These are phyloP conservation scores for Pollenia labialis DNA, from an alignment of 2,888 invertebrate genomes.

Conservation along the genomic window DNA sequence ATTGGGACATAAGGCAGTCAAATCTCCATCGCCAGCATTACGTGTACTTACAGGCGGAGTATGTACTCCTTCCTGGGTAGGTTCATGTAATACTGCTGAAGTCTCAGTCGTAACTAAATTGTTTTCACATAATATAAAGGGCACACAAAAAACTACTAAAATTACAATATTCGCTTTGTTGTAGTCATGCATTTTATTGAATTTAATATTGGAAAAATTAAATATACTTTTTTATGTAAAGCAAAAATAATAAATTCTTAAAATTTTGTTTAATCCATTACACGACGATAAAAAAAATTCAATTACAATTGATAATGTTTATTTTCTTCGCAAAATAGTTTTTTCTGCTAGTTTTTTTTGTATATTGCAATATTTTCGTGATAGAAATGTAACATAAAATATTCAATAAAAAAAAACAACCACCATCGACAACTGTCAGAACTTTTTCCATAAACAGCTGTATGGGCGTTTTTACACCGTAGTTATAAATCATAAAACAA, in stretches of 20 bases:
- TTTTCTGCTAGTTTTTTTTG: neutral
- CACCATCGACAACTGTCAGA: conserved; percentile 36
- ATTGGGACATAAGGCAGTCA: conserved; percentile 79
- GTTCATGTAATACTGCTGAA: conserved; percentile 36
- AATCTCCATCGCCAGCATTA: conserved; percentile 70
- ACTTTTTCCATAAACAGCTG: conserved; percentile 58
- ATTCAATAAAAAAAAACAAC: conserved; percentile 59
- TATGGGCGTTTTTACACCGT: conserved; percentile 47
- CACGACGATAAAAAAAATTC: neutral
- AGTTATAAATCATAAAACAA: neutral
- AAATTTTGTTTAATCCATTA: conserved; percentile 17
- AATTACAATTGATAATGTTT: neutral
- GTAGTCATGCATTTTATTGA: conserved; percentile 10
- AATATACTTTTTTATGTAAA: neutral
- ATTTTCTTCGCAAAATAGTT: neutral
- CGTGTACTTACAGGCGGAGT: conserved; percentile 63
- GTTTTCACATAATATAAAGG: conserved; percentile 42
- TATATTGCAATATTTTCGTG: neutral
- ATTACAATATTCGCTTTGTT: conserved; percentile 21
- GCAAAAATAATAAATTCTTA: neutral
- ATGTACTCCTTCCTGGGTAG: conserved; percentile 29
- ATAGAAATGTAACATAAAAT: conserved; percentile 25
- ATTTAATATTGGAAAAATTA: conserved; percentile 22
- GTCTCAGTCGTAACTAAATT: conserved; percentile 60
- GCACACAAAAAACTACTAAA: conserved; percentile 14